These are phyloP conservation scores for Palythoa grandis DNA, from an alignment of 92 coral and sea anemone species.

Conservation along the genomic window DNA sequence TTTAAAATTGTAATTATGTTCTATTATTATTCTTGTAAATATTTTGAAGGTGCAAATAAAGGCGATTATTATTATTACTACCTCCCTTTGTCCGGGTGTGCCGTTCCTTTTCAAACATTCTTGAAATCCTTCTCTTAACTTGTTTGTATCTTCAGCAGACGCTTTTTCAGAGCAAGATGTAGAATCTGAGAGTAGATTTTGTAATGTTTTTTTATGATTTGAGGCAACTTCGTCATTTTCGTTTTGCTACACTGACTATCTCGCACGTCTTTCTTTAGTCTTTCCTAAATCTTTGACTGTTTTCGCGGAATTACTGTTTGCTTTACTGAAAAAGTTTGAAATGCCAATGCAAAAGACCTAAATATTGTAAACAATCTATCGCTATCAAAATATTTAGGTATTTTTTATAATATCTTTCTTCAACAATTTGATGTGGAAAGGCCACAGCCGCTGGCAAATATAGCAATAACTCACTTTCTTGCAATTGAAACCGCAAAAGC, in stretches of 20 bases:
- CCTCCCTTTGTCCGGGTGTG: too few species aligned
- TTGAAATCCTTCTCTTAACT: too few species aligned
- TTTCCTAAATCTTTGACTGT: constrained; percentile 42
- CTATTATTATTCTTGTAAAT: too few species aligned
- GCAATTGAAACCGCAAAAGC: neutral
- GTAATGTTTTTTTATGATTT: neutral
- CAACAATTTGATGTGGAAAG: constrained; percentile 3
- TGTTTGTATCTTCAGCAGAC: too few species aligned
- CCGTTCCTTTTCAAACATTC: too few species aligned
- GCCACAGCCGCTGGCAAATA: constrained; percentile 3
- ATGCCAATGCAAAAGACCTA: neutral
- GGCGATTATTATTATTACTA: too few species aligned
- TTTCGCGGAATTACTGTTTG: neutral
- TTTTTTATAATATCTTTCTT: constrained; percentile 22
- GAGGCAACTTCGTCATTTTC: neutral
- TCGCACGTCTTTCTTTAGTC: constrained; percentile 26
- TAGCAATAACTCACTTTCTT: constrained; percentile 3
- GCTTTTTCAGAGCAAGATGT: too few species aligned
- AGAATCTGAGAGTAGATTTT: too few species aligned
- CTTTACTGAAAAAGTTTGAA: constrained; percentile 16
- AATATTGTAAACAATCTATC: neutral
- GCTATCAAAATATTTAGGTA: constrained; percentile 7
- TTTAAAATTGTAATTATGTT: too few species aligned
- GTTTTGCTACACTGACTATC: constrained; percentile 36
- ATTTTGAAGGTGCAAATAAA: too few species aligned